Conservation (phyloP, 1,140 invertebrate genomes). For the Drosophila athabasca region DNA sequence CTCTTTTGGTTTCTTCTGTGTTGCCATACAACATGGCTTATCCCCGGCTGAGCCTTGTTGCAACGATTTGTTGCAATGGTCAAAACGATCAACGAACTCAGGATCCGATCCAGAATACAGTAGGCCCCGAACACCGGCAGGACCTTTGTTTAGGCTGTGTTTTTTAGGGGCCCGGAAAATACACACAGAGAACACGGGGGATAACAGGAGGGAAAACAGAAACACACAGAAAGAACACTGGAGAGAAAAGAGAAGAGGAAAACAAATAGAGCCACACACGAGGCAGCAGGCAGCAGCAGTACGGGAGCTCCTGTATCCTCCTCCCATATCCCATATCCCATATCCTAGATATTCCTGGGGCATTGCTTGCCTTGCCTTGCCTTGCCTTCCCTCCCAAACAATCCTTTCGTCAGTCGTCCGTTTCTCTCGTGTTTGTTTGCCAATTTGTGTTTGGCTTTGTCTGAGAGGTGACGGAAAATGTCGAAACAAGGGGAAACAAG, state of each 20-base stretch:
- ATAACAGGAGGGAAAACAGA: conserved; percentile 26
- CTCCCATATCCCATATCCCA: no score
- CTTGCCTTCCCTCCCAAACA: conserved; percentile 13
- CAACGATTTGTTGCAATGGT: conserved; percentile 66
- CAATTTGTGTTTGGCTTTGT: conserved; percentile 70
- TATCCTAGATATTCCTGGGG: background rate
- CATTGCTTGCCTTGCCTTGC: conserved; percentile 1
- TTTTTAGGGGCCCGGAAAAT: conserved; percentile 45
- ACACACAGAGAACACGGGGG: conserved; percentile 14
- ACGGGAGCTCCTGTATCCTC: no score
- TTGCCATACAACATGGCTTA: conserved; percentile 72
- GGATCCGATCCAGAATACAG: conserved; percentile 22
- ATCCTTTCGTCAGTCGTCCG: conserved; percentile 54
- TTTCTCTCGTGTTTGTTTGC: conserved; percentile 65
- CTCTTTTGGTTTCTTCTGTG: conserved; percentile 27
- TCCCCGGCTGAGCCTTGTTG: conserved; percentile 80
- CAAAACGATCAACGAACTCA: conserved; percentile 69
- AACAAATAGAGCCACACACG: conserved; percentile 64
- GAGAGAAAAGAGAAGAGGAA: conserved; percentile 27
- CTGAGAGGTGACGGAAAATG: conserved; percentile 42
- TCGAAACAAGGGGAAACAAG: conserved; percentile 7
- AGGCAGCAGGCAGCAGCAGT: conserved; percentile 6
- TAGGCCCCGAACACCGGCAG: conserved; percentile 1
- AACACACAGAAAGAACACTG: conserved; percentile 2
- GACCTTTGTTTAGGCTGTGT: conserved; percentile 38